Evolutionary conservation across 2,888 invertebrate species (phyloP), one percentile per base, ranked within the genome.

Genomic region (Nasonovia ribisnigri): DNA sequence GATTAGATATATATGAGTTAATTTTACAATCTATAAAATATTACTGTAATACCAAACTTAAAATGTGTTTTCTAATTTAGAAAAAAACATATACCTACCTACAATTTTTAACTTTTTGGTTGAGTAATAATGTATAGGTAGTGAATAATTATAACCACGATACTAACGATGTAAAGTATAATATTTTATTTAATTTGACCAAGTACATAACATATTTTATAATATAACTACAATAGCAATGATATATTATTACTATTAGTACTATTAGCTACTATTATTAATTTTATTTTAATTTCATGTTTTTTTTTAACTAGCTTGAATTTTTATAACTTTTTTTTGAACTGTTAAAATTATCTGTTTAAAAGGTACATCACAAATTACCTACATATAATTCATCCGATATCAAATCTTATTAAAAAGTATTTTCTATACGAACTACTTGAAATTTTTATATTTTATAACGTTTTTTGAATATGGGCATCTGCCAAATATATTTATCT

Each of bases 1-100:
- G 29, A 88, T 42, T 42, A n/a, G n/a, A n/a, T n/a, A n/a, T n/a
- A 20, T 88, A 57, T 13, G 11, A 42, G 8, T 29, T 88, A 57
- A 89, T 57, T 89, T 60, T n/a, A 88, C 36, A 36, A 48, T n/a
- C 67, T 48, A 90, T 90, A 90, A 67, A 60, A 48, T 46, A 46
- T 4, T 67, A 46, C 11, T 67, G 4, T n/a, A 67, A n/a, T n/a
- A 29, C 4, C n/a, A 67, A 67, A n/a, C 13, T 67, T n/a, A n/a
- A 67, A 67, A 60, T 60, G 29, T 60, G 26, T 60, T 67, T 67
- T 67, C n/a, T n/a, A 67, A n/a, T 67, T 67, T n/a, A 67, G 60
- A 67, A n/a, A n/a, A n/a, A 67, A n/a, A 67, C 1, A 67, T 67
- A 13, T 67, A 5, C 11, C n/a, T n/a, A n/a, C n/a, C n/a, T n/a